These are phyloP conservation scores for Eublepharis macularius DNA, from an alignment of 2,113 vertebrate species.

Conservation along the genomic window DNA sequence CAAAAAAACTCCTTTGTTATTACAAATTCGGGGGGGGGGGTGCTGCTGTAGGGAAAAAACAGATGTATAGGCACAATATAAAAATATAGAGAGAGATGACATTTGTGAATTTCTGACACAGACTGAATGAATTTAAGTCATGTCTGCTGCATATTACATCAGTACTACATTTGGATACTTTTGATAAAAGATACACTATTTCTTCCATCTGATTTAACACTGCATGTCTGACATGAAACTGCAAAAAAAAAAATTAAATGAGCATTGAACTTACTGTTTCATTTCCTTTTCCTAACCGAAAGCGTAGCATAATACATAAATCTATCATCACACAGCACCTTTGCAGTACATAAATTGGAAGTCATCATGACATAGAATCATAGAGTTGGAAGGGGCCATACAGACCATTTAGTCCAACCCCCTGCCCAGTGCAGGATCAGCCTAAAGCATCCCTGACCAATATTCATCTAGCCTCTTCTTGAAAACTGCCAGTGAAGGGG, in stretches of 20 bases:
- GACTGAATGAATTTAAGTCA: background rate
- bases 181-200: background rate
- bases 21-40: too few species aligned
- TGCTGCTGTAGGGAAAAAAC: background rate
- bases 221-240: background rate
- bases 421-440: too few species aligned
- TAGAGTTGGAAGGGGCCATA: too few species aligned
- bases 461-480: too few species aligned
- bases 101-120: background rate
- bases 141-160: too few species aligned
- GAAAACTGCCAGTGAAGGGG: too few species aligned
- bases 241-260: background rate
- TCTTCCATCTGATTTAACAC: background rate
- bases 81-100: conserved; percentile 13
- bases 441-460: too few species aligned
- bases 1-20: background rate
- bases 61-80: conserved; percentile 9
- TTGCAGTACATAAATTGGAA: background rate
- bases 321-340: background rate
- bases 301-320: background rate
- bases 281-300: background rate
- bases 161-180: background rate
- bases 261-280: background rate
- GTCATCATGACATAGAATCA: too few species aligned
- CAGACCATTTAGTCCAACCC: too few species aligned